A percentile compares a stretch with the other conserved stretches of the same genome.
Conservation (phyloP, 1,140 invertebrate genomes). For the Halyomorpha halys region DNA sequence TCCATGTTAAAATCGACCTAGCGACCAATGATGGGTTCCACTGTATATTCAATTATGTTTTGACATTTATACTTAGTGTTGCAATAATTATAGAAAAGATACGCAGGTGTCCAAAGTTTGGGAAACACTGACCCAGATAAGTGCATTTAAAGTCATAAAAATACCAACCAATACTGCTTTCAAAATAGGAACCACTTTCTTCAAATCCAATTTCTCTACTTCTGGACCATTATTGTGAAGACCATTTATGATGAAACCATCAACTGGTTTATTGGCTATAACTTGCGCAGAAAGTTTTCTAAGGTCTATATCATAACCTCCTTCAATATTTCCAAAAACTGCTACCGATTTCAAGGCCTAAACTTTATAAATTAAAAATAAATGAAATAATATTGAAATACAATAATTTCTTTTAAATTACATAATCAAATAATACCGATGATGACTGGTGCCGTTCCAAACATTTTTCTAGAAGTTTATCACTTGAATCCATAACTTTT, state of each 20-base stretch:
- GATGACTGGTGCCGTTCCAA: conserved; percentile 46
- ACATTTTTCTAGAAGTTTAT: conserved; percentile 48
- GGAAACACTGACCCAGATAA: too few relatives aligned
- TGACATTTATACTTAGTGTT: too few relatives aligned
- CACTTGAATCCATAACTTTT: conserved; percentile 54
- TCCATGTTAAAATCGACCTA: too few relatives aligned
- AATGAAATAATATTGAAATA: not conserved
- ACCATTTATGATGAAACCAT: conserved; percentile 69
- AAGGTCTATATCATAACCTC: conserved; percentile 51
- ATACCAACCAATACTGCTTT: conserved; percentile 44
- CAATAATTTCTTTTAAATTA: not conserved
- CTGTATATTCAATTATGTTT: too few relatives aligned
- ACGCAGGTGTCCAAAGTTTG: too few relatives aligned
- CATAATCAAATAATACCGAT: conserved; percentile 30
- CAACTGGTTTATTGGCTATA: conserved; percentile 41
- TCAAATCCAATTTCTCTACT: conserved; percentile 44
- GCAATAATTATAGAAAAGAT: too few relatives aligned
- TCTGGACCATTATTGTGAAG: conserved; percentile 58
- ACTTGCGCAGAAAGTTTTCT: conserved; percentile 49
- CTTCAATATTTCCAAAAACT: conserved; percentile 61
- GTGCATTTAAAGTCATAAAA: too few relatives aligned
- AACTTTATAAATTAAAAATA: conserved; percentile 28
- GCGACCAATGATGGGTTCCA: too few relatives aligned
- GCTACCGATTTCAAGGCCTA: conserved; percentile 34
- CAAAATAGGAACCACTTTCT: conserved; percentile 50